These are phyloP conservation scores for Drosophila neonasuta DNA, from an alignment of 2,888 invertebrate species.

Conservation along the genomic window DNA sequence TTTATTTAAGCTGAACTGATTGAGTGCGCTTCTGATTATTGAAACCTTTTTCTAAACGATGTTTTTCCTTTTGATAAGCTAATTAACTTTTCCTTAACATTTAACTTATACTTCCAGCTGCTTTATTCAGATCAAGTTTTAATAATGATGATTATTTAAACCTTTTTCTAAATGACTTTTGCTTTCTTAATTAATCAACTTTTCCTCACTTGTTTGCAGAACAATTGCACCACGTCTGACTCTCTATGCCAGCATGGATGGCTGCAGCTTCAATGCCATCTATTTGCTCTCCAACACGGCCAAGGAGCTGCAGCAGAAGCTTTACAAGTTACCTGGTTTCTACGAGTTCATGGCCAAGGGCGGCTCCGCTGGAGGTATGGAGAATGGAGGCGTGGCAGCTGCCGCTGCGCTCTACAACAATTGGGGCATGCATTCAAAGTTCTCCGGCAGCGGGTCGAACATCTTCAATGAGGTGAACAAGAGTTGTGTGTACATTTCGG, in stretches of 20 bases:
- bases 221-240: slow-evolving; percentile 90
- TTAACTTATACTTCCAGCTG: too few species aligned
- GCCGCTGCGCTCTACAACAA: slow-evolving; percentile 62
- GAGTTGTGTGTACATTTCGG: slow-evolving; percentile 88
- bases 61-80: too few species aligned
- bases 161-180: too few species aligned
- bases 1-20: too few species aligned
- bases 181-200: neutral
- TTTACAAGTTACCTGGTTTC: slow-evolving; percentile 85
- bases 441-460: slow-evolving; percentile 82
- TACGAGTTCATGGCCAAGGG: slow-evolving; percentile 79
- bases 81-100: too few species aligned
- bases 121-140: too few species aligned
- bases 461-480: slow-evolving; percentile 83
- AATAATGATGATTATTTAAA: too few species aligned
- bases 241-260: slow-evolving; percentile 90
- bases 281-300: slow-evolving; percentile 88
- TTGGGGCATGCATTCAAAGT: slow-evolving; percentile 81
- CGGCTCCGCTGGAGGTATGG: slow-evolving; percentile 62
- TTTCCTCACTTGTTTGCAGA: slow-evolving; percentile 80
- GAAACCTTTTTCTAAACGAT: too few species aligned
- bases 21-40: too few species aligned
- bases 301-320: slow-evolving; percentile 86
- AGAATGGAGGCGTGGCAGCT: slow-evolving; percentile 55
- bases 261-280: slow-evolving; percentile 89